Evolutionary conservation across 2,888 invertebrate genomes (phyloP).

Genomic region (Patella pellucida): DNA sequence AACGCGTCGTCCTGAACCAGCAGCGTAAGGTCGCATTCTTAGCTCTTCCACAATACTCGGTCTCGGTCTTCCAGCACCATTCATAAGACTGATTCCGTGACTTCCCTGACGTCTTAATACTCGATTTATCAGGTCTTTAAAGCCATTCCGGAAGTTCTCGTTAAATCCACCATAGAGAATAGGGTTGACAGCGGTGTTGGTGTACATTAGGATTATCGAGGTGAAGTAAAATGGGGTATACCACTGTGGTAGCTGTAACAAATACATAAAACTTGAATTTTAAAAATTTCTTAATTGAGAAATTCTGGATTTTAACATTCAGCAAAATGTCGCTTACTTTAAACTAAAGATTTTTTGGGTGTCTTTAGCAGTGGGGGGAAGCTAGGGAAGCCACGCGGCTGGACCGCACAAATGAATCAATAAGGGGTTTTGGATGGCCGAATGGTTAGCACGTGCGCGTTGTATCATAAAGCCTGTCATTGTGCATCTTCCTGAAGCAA

Average conservation of each 20-base stretch:
- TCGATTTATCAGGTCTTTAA: slow-evolving; percentile 48
- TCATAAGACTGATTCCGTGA: neutral
- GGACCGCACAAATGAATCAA: too few species aligned
- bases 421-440: too few species aligned
- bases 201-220: slow-evolving; percentile 57
- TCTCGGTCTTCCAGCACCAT: neutral
- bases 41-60: neutral
- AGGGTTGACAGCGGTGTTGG: slow-evolving; percentile 60
- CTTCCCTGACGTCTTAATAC: slow-evolving; percentile 15
- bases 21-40: neutral
- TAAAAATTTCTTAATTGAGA: too few species aligned
- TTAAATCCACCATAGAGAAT: slow-evolving; percentile 61
- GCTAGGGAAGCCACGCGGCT: too few species aligned
- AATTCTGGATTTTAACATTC: too few species aligned
- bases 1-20: neutral
- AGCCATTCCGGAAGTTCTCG: slow-evolving; percentile 56
- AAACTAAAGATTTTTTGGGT: too few species aligned
- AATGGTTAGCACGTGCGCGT: too few species aligned
- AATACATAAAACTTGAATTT: neutral
- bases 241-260: slow-evolving; percentile 57
- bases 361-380: too few species aligned
- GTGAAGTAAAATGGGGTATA: slow-evolving; percentile 54
- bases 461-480: too few species aligned
- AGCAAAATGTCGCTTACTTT: too few species aligned
- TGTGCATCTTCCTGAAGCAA: too few species aligned